These are phyloP conservation scores for Drosophila greeni DNA, from an alignment of 2,888 invertebrate species.

Conservation along the genomic window DNA sequence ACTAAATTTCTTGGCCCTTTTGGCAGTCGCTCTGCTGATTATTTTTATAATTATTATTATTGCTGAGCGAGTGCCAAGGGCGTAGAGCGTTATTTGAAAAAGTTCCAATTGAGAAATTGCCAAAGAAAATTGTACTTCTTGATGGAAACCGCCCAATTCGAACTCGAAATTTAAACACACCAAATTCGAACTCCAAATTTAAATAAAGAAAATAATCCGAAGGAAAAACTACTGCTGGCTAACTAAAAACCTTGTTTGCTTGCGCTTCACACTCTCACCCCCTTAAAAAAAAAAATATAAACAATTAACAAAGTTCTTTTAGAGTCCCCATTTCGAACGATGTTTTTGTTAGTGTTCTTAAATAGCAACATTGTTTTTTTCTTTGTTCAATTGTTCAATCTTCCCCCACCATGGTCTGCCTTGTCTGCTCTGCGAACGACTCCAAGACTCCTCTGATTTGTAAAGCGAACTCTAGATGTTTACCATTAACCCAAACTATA, in stretches of 20 bases:
- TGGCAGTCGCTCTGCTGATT: constrained; percentile 11
- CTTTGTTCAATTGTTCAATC: constrained; percentile 29
- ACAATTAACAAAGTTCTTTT: constrained; percentile 19
- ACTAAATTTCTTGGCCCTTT: constrained; percentile 12
- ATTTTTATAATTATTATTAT: neutral
- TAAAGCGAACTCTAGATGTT: constrained; percentile 28
- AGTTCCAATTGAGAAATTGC: constrained; percentile 51
- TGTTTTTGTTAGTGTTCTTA: constrained; percentile 23
- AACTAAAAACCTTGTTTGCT: constrained; percentile 25
- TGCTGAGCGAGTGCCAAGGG: constrained; percentile 23
- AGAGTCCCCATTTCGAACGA: constrained; percentile 19
- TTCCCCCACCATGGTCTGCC: constrained; percentile 17
- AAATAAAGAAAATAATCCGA: constrained; percentile 7
- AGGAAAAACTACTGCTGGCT: constrained; percentile 23
- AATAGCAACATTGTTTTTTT: constrained; percentile 20
- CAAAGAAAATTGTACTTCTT: constrained; percentile 40
- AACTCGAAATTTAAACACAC: constrained; percentile 11
- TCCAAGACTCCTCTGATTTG: constrained; percentile 12
- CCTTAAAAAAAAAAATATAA: constrained; percentile 1
- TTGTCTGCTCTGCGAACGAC: constrained; percentile 29
- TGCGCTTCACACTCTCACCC: constrained; percentile 15
- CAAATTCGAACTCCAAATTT: constrained; percentile 16
- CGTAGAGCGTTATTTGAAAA: constrained; percentile 67
- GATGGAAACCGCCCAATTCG: constrained; percentile 20
- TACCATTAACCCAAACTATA: constrained; percentile 8